These are phyloP conservation scores for Hydriomena furcata DNA, from an alignment of 2,888 invertebrate species.

Conservation along the genomic window DNA sequence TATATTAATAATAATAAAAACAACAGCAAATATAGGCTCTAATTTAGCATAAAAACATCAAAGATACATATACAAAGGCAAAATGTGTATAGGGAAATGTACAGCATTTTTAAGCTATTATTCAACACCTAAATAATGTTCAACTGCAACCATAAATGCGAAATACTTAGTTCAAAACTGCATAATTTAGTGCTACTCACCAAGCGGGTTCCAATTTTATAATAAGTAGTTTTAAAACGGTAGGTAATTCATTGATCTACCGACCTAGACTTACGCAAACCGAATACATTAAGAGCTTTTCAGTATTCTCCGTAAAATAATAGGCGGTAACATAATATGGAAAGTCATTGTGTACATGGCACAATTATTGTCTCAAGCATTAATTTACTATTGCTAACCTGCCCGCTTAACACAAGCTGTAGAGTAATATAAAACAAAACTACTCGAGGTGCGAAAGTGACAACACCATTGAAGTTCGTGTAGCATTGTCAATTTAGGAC, in stretches of 20 bases:
- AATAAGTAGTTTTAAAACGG: not conserved
- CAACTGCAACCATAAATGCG: slow-evolving; percentile 22
- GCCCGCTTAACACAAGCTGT: too few relatives aligned
- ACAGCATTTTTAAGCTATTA: not conserved
- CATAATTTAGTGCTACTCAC: not conserved
- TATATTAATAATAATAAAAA: slow-evolving; percentile 12
- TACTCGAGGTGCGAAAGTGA: too few relatives aligned
- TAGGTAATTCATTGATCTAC: slow-evolving; percentile 15
- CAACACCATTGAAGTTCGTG: too few relatives aligned
- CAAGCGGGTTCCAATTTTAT: not conserved
- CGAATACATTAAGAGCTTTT: slow-evolving; percentile 14
- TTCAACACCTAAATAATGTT: not conserved
- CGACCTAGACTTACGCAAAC: slow-evolving; percentile 15
- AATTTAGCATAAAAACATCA: slow-evolving; percentile 18
- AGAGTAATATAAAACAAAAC: too few relatives aligned
- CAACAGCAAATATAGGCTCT: slow-evolving; percentile 19
- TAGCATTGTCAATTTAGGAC: too few relatives aligned
- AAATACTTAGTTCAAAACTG: not conserved
- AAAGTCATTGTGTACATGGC: slow-evolving; percentile 26
- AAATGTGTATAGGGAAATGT: slow-evolving; percentile 4
- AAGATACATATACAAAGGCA: slow-evolving; percentile 10
- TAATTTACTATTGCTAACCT: not conserved
- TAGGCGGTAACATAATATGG: slow-evolving; percentile 35
- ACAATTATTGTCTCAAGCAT: slow-evolving; percentile 9
- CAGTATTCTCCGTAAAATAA: slow-evolving; percentile 26